Percentiles rank a stretch among this genome's conserved stretches.
These are phyloP conservation scores for Hydropotes inermis DNA, from an alignment of 2,113 vertebrate species.

Conservation along the genomic window DNA sequence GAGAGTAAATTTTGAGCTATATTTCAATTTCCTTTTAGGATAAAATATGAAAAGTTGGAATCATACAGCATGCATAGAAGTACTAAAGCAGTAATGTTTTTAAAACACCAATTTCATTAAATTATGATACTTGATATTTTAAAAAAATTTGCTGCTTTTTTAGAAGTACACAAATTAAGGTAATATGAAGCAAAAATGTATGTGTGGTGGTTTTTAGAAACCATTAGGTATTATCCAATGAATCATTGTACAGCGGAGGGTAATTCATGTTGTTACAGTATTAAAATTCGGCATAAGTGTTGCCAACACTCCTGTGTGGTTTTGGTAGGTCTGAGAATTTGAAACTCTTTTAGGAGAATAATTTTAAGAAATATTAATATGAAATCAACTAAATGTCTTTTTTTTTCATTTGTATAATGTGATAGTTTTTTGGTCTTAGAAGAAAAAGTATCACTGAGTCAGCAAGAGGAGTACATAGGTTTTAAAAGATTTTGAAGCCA, in stretches of 20 bases:
- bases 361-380: not conserved
- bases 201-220: not conserved
- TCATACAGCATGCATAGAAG: not conserved
- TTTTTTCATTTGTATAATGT: conserved; percentile 22
- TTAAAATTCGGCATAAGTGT: not conserved
- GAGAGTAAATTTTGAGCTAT: not conserved
- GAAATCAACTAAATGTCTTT: not conserved
- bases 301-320: not conserved
- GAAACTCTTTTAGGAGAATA: not conserved
- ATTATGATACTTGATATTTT: not conserved
- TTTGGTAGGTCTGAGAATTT: not conserved
- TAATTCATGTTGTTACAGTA: not conserved
- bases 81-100: not conserved
- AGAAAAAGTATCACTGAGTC: not conserved
- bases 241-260: not conserved
- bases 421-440: not conserved
- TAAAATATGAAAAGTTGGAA: conserved; percentile 15
- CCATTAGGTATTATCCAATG: not conserved
- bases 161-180: not conserved
- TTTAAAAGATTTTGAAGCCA: conserved; percentile 14
- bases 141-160: not conserved
- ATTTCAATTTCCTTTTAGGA: conserved; percentile 22
- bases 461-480: not conserved
- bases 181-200: not conserved
- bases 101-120: not conserved